Percentiles rank a stretch among this genome's conserved stretches.
phyloP scores from a whole-genome alignment of 2,888 invertebrate genomes.

The Peribatodes rhomboidaria region DNA sequence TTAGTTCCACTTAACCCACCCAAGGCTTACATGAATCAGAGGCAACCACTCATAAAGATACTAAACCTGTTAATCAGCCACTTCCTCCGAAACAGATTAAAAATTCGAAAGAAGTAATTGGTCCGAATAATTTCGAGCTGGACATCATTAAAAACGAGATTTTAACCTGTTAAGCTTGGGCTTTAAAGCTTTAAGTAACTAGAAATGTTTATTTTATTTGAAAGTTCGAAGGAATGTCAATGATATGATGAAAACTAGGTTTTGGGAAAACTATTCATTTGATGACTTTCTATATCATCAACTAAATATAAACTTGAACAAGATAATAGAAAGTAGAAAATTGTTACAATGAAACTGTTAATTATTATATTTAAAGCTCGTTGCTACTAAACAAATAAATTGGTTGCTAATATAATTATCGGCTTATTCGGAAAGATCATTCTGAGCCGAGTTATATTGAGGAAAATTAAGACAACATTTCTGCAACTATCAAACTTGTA shows the following conservation, averaged over 20 bases:
- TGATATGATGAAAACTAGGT: slow-evolving; percentile 23
- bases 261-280: not conserved
- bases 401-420: no score
- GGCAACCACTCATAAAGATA: slow-evolving; percentile 65
- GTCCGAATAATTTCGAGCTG: slow-evolving; percentile 63
- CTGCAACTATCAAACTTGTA: no score
- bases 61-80: slow-evolving; percentile 73
- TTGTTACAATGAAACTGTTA: not conserved
- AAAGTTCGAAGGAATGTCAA: slow-evolving; percentile 36
- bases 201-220: slow-evolving; percentile 39
- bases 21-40: slow-evolving; percentile 65
- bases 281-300: no score
- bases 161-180: slow-evolving; percentile 48
- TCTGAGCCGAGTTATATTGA: no score
- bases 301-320: not conserved
- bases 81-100: slow-evolving; percentile 72
- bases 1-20: slow-evolving; percentile 55
- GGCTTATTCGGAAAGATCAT: no score
- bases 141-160: slow-evolving; percentile 62
- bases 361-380: not conserved
- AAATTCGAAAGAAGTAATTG: slow-evolving; percentile 68
- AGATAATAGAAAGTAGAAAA: slow-evolving; percentile 1
- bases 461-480: no score
- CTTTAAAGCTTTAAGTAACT: slow-evolving; percentile 35
- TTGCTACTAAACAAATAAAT: no score